Base-by-base conservation (phyloP, 2,888 invertebrate species). In the Invenusta paracnida region DNA sequence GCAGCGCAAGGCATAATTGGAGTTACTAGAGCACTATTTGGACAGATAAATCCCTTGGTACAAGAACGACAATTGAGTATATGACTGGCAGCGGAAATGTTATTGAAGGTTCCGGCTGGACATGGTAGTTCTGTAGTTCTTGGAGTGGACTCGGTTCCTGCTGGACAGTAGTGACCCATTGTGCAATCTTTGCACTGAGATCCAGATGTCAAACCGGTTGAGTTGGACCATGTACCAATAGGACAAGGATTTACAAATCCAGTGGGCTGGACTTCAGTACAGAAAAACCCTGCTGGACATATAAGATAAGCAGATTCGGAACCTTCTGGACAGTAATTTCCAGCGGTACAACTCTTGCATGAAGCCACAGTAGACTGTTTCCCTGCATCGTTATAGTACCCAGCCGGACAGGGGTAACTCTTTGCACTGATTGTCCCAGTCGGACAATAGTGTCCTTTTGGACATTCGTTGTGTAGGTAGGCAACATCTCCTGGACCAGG, bases 331-430 rank as follows among this genome's bases (percentile, higher is more conserved):
- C 90, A 90, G 87, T 88, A 90, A n/a, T 88, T 88, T 0, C 89
- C 87, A 0, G 87, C 87, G 17, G 89, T 89, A 85, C 90, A 90
- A 0, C 87, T 87, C 25, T 87, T 31, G 86, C 90, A 90, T 73
- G 87, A 86, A n/a, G 23, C 25, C 0, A 87, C 67, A 17, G 87
- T 86, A 81, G 88, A 87, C 1, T 89, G 88, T 66, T 89, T 89
- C 1, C 86, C 87, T 1, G 87, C 86, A n/a, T 88, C 87, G 66
- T 89, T 89, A 88, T 89, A 91, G 1, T 90, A 89, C 0, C 91
- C 91, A 87, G 90, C 90, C 87, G 90, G 89, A 87, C 90, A 91
- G 13, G 90, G 89, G 85, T 88, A 90, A 29, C 88, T 82, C 0
- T 88, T 89, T 11, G 88, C 84, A 27, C 87, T 86, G 17, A 88